These are phyloP conservation scores for Paradisaea rubra DNA, from an alignment of 2,113 vertebrate genomes.

Conservation along the genomic window DNA sequence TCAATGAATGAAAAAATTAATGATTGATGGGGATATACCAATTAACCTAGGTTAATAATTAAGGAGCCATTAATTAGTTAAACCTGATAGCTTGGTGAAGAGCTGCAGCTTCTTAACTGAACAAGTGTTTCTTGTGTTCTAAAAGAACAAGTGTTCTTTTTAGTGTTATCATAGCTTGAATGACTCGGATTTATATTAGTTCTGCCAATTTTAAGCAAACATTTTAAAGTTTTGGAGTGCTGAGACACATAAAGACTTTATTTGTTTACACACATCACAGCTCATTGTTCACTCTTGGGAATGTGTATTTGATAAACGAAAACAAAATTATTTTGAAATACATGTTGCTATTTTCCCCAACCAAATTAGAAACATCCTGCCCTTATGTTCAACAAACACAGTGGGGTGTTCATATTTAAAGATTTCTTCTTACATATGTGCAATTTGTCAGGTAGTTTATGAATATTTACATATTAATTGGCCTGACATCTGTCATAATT, in stretches of 20 bases:
- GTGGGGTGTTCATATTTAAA: not conserved
- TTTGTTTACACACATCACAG: slow-evolving; percentile 30
- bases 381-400: slow-evolving; percentile 35
- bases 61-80: not conserved
- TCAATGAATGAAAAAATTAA: not conserved
- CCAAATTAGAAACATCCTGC: slow-evolving; percentile 25
- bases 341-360: slow-evolving; percentile 7
- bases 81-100: not conserved
- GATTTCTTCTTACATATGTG: not conserved
- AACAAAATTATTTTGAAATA: slow-evolving; percentile 30
- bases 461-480: slow-evolving; percentile 49
- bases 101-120: not conserved
- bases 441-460: slow-evolving; percentile 21
- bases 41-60: not conserved
- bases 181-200: not conserved
- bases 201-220: slow-evolving; percentile 16
- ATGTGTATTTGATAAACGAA: not conserved
- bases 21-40: not conserved
- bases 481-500: slow-evolving; percentile 41
- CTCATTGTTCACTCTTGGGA: slow-evolving; percentile 13
- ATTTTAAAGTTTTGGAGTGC: not conserved
- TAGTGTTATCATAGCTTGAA: not conserved
- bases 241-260: not conserved
- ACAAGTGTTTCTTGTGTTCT: not conserved
- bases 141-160: too few relatives aligned